Percentiles rank a stretch among this genome's conserved stretches.
Evolutionary conservation across 2,888 invertebrate genomes (phyloP).

Genomic region (Magallana nippona): DNA sequence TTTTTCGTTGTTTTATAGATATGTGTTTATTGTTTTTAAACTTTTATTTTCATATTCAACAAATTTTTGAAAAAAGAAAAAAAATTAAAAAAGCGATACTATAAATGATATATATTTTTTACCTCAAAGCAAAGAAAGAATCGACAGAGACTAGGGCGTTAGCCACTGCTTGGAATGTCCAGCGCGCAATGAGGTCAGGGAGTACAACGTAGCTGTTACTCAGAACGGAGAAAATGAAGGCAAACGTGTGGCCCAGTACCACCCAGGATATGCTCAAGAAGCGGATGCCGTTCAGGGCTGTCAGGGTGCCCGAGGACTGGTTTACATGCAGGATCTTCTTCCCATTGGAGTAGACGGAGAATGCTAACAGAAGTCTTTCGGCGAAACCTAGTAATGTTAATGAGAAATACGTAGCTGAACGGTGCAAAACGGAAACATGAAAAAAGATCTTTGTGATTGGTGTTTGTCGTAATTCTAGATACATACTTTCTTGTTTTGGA

Average conservation of each 20-base stretch:
- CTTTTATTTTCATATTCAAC: too few species aligned
- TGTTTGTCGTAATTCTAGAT: background rate
- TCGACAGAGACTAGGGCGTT: slow-evolving; percentile 74
- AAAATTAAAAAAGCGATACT: too few species aligned
- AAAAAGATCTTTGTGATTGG: too few species aligned
- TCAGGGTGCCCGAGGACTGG: slow-evolving; percentile 82
- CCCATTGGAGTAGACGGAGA: slow-evolving; percentile 85
- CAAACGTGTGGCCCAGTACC: slow-evolving; percentile 54
- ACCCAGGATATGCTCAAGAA: slow-evolving; percentile 68
- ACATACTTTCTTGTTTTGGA: background rate
- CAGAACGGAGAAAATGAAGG: slow-evolving; percentile 41
- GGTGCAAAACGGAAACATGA: too few species aligned
- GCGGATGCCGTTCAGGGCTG: slow-evolving; percentile 86
- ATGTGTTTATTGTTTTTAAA: too few species aligned
- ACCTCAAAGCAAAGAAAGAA: slow-evolving; percentile 73
- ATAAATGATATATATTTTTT: too few species aligned
- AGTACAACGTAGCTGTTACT: background rate
- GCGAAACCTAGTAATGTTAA: slow-evolving; percentile 46
- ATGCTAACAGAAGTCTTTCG: slow-evolving; percentile 81
- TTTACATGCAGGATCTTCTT: slow-evolving; percentile 82
- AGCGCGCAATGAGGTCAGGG: slow-evolving; percentile 45
- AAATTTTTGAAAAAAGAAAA: too few species aligned
- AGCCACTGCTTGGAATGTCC: slow-evolving; percentile 65
- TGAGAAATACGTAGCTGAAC: too few species aligned
- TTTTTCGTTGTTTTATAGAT: too few species aligned